Evolutionary conservation across 2,888 invertebrate genomes (phyloP), one percentile per base, ranked within the genome.

Genomic region (Caenorhabditis afra): DNA sequence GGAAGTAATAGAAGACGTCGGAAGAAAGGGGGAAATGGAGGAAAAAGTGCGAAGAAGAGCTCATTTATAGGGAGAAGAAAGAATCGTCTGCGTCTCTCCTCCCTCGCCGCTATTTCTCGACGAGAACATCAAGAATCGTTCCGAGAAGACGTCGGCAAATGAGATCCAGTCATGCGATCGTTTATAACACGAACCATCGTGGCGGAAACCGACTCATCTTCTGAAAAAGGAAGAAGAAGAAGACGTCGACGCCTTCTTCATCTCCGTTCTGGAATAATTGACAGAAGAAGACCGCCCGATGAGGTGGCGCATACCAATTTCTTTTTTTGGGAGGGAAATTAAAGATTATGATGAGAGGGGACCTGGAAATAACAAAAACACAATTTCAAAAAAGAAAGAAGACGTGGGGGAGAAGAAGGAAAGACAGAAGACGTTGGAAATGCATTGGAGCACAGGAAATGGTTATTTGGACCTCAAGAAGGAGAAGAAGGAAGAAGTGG

Each of bases 141-240:
- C 29, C 8, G 35, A 12, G 23, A n/a, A 41, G 29, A 29, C 3
- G 16, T 0, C 47, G 23, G n/a, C 20, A 59, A 68, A 68, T 68
- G 59, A 29, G 29, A 52, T 20, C 59, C 41, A 59, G 59, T 44
- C 68, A 68, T 68, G 68, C 68, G 59, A 68, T 68, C 68, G 49
- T 61, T 68, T 68, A 68, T 68, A 59, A 52, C 35, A 45, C 44
- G 29, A 58, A 39, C n/a, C 14, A n/a, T 22, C 37, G 22, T n/a
- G 16, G 20, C 22, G 37, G 22, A 29, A 52, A n/a, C n/a, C n/a
- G n/a, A n/a, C n/a, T n/a, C n/a, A n/a, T n/a, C n/a, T n/a, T n/a
- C n/a, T n/a, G n/a, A n/a, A n/a, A n/a, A n/a, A n/a, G n/a, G n/a
- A n/a, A 20, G 22, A 49, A 7, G 22, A 20, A 29, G 20, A 53